Percentiles rank a stretch among this genome's conserved stretches.
These are phyloP conservation scores for Dynastes tityus DNA, from an alignment of 2,888 invertebrate species.

Conservation along the genomic window DNA sequence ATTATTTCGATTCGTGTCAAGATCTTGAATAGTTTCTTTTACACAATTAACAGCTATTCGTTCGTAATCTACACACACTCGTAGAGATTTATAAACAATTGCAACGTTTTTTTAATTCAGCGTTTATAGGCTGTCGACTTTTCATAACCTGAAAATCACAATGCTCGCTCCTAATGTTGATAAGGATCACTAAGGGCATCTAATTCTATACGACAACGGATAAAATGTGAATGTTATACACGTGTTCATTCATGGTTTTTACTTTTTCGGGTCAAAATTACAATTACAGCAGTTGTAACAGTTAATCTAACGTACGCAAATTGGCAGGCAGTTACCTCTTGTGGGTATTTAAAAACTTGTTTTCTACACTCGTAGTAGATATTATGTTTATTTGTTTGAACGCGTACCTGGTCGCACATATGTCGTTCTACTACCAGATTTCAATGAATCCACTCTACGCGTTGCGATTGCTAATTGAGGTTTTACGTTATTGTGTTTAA, in stretches of 20 bases:
- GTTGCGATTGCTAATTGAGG: neutral
- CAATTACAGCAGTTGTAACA: slow-evolving; percentile 14
- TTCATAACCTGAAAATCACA: slow-evolving; percentile 34
- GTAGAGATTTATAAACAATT: slow-evolving; percentile 18
- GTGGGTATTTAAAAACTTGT: slow-evolving; percentile 32
- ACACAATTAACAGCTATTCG: slow-evolving; percentile 12
- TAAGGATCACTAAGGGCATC: no score
- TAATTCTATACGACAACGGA: no score
- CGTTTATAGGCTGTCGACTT: slow-evolving; percentile 9
- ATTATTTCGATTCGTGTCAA: slow-evolving; percentile 47
- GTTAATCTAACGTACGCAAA: slow-evolving; percentile 2
- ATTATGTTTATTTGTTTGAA: slow-evolving; percentile 13
- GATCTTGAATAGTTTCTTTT: slow-evolving; percentile 17
- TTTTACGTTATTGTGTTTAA: slow-evolving; percentile 16
- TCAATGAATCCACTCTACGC: neutral
- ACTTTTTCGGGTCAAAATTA: slow-evolving; percentile 26
- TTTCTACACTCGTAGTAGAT: slow-evolving; percentile 10
- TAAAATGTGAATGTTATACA: neutral
- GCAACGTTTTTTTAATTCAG: neutral
- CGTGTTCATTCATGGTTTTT: slow-evolving; percentile 37
- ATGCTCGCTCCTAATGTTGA: no score
- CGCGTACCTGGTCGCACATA: neutral
- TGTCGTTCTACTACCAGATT: slow-evolving; percentile 5
- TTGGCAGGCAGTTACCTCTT: no score
- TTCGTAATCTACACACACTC: neutral